These are phyloP conservation scores for Sapayoa aenigma DNA, from an alignment of 2,113 vertebrate species.

Conservation along the genomic window DNA sequence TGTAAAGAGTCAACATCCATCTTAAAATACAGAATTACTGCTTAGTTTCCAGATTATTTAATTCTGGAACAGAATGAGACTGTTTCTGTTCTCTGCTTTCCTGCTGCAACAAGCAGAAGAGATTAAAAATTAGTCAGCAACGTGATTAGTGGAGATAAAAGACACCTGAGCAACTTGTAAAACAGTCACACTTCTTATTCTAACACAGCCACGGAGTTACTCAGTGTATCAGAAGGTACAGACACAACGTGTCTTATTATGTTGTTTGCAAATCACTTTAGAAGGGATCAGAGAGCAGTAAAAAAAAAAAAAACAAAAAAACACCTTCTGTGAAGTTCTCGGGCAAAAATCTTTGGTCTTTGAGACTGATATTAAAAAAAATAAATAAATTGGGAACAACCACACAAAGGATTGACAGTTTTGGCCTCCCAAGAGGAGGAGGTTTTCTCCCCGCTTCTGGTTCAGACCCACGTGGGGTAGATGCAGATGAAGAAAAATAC, in stretches of 20 bases:
- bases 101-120: neutral
- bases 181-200: neutral
- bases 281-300: neutral
- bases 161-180: neutral
- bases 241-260: neutral
- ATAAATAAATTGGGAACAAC: neutral
- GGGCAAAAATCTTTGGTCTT: neutral
- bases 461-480: neutral
- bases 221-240: neutral
- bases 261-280: neutral
- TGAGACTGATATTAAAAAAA: neutral
- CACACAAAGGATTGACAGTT: neutral
- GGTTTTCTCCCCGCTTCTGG: neutral
- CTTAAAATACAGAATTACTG: neutral
- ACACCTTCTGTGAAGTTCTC: neutral
- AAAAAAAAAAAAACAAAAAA: too few species aligned
- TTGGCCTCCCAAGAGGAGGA: neutral
- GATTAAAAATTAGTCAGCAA: neutral
- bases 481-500: neutral
- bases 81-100: neutral
- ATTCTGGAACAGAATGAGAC: neutral
- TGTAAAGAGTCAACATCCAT: neutral
- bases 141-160: neutral
- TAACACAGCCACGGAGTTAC: neutral
- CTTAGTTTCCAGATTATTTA: neutral